Percentiles rank a stretch among this genome's conserved stretches.
phyloP scores from a whole-genome alignment of 2,797 vertebrate genomes.

The Cynopterus sphinx region DNA sequence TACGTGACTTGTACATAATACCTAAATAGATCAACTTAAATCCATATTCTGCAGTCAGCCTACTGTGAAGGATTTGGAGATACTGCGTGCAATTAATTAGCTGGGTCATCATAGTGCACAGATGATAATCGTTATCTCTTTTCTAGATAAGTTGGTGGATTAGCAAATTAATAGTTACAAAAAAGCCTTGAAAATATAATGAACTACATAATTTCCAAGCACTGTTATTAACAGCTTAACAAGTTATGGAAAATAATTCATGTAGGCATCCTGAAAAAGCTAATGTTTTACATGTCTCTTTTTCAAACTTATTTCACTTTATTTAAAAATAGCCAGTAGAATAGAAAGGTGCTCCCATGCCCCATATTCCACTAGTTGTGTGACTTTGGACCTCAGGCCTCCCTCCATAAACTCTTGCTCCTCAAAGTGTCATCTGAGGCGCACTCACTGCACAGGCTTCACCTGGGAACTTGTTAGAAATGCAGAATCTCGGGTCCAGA shows the following conservation, averaged over 20 bases:
- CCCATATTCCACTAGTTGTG: neutral
- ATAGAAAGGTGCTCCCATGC: neutral
- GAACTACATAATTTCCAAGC: slow-evolving; percentile 30
- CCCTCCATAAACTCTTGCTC: neutral
- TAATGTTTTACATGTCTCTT: neutral
- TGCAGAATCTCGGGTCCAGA: neutral
- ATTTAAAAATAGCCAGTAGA: neutral
- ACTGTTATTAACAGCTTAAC: slow-evolving; percentile 31
- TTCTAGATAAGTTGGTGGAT: neutral
- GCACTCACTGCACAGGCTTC: neutral
- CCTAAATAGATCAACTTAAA: neutral
- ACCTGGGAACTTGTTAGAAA: neutral
- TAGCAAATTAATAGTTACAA: slow-evolving; percentile 52
- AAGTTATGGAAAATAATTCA: slow-evolving; percentile 27
- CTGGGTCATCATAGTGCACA: neutral
- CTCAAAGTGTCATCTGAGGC: neutral
- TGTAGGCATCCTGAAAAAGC: neutral
- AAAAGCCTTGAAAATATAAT: slow-evolving; percentile 34
- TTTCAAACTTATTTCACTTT: slow-evolving; percentile 26
- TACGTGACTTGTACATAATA: neutral
- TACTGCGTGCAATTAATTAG: neutral
- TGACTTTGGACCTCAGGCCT: neutral
- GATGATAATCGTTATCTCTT: neutral
- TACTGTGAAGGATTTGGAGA: neutral
- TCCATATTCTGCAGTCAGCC: neutral